Percentiles rank a stretch among this genome's conserved stretches.
Evolutionary conservation across 2,113 vertebrate genomes (phyloP).

Genomic region (Emberiza fucata): DNA sequence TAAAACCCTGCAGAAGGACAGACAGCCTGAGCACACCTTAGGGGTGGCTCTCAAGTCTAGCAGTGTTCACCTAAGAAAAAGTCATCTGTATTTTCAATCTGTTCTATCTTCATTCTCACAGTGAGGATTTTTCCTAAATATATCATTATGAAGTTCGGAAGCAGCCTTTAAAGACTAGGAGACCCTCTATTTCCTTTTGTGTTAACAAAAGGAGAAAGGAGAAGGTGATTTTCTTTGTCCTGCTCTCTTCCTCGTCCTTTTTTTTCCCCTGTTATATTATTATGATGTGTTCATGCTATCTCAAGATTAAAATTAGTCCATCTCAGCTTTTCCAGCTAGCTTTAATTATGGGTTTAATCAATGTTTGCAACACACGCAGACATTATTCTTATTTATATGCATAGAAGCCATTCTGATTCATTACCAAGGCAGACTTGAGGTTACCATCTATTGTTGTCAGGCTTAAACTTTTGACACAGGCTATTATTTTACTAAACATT

Average conservation of each 20-base stretch:
- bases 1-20: not conserved
- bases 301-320: not conserved
- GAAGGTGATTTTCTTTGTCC: not conserved
- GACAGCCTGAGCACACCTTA: fast-evolving
- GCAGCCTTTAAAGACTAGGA: not conserved
- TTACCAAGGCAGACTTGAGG: not conserved
- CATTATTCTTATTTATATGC: conserved; percentile 18
- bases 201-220: not conserved
- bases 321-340: not conserved
- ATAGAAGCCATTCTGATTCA: not conserved
- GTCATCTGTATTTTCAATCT: not conserved
- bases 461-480: not conserved
- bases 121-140: not conserved
- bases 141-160: not conserved
- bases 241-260: not conserved
- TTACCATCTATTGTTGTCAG: not conserved
- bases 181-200: not conserved
- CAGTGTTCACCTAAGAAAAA: not conserved
- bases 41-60: not conserved
- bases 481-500: not conserved
- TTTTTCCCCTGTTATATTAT: not conserved
- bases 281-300: not conserved
- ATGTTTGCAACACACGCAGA: not conserved
- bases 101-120: not conserved
- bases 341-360: conserved; percentile 33